A percentile compares a stretch with the other conserved stretches of the same genome.
Conservation (phyloP, 64 coral and sea anemone genomes). For the Orbicella faveolata region DNA sequence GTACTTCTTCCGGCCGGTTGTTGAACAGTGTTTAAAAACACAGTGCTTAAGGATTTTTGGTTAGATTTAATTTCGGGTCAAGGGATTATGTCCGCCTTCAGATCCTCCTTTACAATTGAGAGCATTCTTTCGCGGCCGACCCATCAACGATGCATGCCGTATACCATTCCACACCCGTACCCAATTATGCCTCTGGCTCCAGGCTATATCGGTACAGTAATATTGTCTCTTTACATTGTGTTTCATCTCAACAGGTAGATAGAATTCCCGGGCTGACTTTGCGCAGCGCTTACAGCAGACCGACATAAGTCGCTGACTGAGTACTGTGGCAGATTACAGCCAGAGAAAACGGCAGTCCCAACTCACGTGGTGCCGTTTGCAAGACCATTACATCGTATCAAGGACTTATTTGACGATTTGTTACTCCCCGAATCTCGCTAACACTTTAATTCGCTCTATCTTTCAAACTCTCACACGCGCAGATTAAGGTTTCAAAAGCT, state of each 20-base stretch:
- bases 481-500: slow-evolving; percentile 48
- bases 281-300: not conserved
- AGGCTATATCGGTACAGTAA: slow-evolving; percentile 75
- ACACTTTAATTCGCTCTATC: slow-evolving; percentile 40
- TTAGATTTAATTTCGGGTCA: slow-evolving; percentile 29
- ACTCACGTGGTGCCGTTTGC: slow-evolving; percentile 32
- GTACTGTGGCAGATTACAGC: slow-evolving; percentile 24
- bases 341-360: not conserved
- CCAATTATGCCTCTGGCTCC: slow-evolving; percentile 67
- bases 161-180: slow-evolving; percentile 78
- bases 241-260: slow-evolving; percentile 36
- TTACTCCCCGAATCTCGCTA: slow-evolving; percentile 15
- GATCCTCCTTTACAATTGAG: slow-evolving; percentile 95
- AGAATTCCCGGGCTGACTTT: not conserved
- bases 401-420: slow-evolving; percentile 37
- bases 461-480: not conserved
- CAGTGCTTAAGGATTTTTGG: slow-evolving; percentile 20
- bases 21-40: slow-evolving; percentile 1
- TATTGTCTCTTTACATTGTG: slow-evolving; percentile 31
- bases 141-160: slow-evolving; percentile 79
- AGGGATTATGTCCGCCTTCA: slow-evolving; percentile 74
- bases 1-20: slow-evolving; percentile 26
- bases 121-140: slow-evolving; percentile 95
- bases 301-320: not conserved
- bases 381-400: slow-evolving; percentile 8